A percentile compares a stretch with the other conserved stretches of the same genome.
Conservation (phyloP, 1,140 invertebrate genomes). For the Psix sp. region DNA sequence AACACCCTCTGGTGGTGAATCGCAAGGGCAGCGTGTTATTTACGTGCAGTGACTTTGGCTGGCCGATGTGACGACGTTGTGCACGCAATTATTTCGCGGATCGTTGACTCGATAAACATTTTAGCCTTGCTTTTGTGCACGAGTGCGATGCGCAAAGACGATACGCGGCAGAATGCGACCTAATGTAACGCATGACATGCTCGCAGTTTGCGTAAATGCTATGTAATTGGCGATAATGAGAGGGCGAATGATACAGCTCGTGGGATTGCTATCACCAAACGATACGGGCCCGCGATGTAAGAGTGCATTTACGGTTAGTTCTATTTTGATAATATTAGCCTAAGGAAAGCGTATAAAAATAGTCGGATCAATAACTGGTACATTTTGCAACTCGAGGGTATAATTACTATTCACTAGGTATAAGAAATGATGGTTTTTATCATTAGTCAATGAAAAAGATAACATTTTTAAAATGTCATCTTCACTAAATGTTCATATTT, state of each 20-base stretch:
- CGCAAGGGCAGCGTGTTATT: conserved; percentile 51
- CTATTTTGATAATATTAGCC: not conserved
- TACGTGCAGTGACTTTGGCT: conserved; percentile 51
- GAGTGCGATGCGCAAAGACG: conserved; percentile 47
- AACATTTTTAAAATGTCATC: too few relatives aligned
- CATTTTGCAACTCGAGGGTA: too few relatives aligned
- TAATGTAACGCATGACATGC: conserved; percentile 41
- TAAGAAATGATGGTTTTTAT: too few relatives aligned
- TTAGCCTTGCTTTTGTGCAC: conserved; percentile 39
- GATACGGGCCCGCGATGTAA: conserved; percentile 13
- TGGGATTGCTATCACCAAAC: conserved; percentile 15
- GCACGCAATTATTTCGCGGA: conserved; percentile 61
- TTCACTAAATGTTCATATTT: too few relatives aligned
- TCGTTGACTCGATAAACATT: conserved; percentile 61
- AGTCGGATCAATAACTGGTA: too few relatives aligned
- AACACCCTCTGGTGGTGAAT: conserved; percentile 52
- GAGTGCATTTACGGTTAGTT: conserved; percentile 9
- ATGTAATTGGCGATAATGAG: conserved; percentile 51
- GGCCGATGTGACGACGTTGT: conserved; percentile 52
- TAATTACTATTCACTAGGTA: too few relatives aligned
- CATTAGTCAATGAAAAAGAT: too few relatives aligned
- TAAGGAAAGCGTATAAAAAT: not conserved
- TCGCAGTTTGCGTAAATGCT: conserved; percentile 33
- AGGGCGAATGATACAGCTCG: conserved; percentile 21
- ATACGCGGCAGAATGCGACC: conserved; percentile 35